Evolutionary conservation across 1,140 invertebrate genomes (phyloP), one percentile per base, ranked within the genome.

Genomic region (Heliconius congener): DNA sequence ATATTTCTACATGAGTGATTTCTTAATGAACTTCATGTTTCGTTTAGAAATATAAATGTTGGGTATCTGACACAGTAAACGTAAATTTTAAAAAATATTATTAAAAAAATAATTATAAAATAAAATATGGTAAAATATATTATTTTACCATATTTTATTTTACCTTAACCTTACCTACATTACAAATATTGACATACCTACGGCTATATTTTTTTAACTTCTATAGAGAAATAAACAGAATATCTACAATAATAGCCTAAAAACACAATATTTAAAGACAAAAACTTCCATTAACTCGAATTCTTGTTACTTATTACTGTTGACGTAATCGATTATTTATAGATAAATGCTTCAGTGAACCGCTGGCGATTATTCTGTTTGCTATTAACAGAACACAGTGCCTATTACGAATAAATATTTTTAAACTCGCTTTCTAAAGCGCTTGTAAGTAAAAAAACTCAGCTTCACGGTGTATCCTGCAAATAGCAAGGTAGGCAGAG

Each of bases 321-420:
- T 66, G 60, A 66, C 60, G 60, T 66, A 66, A 66, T 66, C 60
- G 60, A 66, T 66, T 66, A 66, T 66, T 66, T 66, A 66, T 66
- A 66, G 60, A 66, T 66, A 66, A 66, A 66, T 27, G 60, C 23
- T 66, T 66, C 9, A 66, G 60, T 66, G 60, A 66, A 13, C 27
- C 60, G 60, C 27, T 27, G 27, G 27, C 50, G 11, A 66, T 27
- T 27, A 30, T 11, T 66, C 2, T 66, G 60, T 66, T 66, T 6
- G 9, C 60, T 66, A 66, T 66, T 66, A 66, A 66, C 60, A 30
- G 23, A 27, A 30, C 60, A n/a, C 60, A 30, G 60, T 30, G 60
- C 23, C 23, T 66, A 60, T 23, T 66, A 66, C 23, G 2, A 66
- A 66, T 30, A 30, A 2, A 30, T 66, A 66, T 30, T 30, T 66